Evolutionary conservation across 2,113 vertebrate genomes (phyloP), one percentile per base, ranked within the genome.

Genomic region (Copsychus sechellarum): DNA sequence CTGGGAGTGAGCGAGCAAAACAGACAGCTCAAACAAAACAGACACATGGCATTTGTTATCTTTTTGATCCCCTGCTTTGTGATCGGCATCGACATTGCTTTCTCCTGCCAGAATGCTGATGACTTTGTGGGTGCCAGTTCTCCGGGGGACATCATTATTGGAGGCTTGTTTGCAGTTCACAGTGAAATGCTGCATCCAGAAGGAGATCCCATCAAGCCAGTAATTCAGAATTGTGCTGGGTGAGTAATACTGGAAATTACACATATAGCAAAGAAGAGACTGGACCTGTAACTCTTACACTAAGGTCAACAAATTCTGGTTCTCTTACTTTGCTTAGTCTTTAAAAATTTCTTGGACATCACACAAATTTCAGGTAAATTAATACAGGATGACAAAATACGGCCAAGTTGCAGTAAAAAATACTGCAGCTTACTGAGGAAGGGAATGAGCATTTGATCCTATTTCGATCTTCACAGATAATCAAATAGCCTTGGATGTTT

Each of bases 161-260:
- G 98, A 86, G 98, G 98, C 45, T 92, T 98, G 79, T 98, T 98
- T 90, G 96, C 98, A 54, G 93, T 98, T 85, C 98, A 98, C 19
- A 91, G 97, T 0, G 98, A 96, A 97, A 98, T 98, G 96, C 38
- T 97, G 73, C 93, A 71, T 51, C 96, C 96, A 53, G 90, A 94
- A 54, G 90, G 92, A 36, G 54, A 95, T 28, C 97, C 97, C 73
- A 90, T 95, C 65, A 90, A 92, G 67, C 98, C 98, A 36, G 91
- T 97, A n/a, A 95, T 95, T 58, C 95, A 96, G 73, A 95, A 93
- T 12, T 99, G 99, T 65, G 90, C 95, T 72, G 95, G 97, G 98
- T 99, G 82, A 98, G 98, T 98, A 93, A 65, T 60, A 23, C 24
- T 42, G 88, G 57, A 57, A 76, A 84, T 42, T 8, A 19, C 4